Evolutionary conservation across 1,140 invertebrate genomes (phyloP), one percentile per base, ranked within the genome.

Genomic region (Lasioglossum baleicum): DNA sequence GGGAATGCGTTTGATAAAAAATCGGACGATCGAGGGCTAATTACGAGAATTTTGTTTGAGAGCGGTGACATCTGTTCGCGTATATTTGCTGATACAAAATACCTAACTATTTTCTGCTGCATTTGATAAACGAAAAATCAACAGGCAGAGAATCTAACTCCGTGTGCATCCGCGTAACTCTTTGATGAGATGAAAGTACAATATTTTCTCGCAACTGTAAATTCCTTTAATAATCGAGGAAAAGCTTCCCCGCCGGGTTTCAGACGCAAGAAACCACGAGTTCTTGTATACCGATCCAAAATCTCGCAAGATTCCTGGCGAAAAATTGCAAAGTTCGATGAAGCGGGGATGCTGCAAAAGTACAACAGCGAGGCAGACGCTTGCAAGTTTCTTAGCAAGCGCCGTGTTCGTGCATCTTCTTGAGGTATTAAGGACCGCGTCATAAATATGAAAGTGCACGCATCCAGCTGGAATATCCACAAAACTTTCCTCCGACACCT

Each of bases 391-490:
- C 72, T 69, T 61, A 26, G 74, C 35, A 53, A 22, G 75, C 72
- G 66, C 56, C 82, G 84, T 86, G 84, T 82, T 75, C 31, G 63
- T 68, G 71, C 84, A 86, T 86, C 77, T 44, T 51, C 71, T 64
- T n/a, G 44, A 26, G 13, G 83, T 65, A 86, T 86, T 85, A 86
- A 85, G 74, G 65, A 13, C 60, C 76, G 63, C 35, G 82, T 83
- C 85, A 83, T 86, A 86, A 86, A 86, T 86, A 86, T 86, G 83
- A 83, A 77, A 63, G 75, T 75, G 76, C 85, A 86, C 81, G 83
- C 80, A 70, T 84, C 65, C 69, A 65, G 78, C 81, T 80, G 73
- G 72, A 73, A 85, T 58, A 51, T 44, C 22, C 77, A 63, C 60
- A 70, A 85, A 81, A 83, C 81, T 83, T 83, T 58, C n/a, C 15